Percentiles rank a stretch among this genome's conserved stretches.
phyloP scores from a whole-genome alignment of 2,888 invertebrate species.

The Eupithecia vulgata region DNA sequence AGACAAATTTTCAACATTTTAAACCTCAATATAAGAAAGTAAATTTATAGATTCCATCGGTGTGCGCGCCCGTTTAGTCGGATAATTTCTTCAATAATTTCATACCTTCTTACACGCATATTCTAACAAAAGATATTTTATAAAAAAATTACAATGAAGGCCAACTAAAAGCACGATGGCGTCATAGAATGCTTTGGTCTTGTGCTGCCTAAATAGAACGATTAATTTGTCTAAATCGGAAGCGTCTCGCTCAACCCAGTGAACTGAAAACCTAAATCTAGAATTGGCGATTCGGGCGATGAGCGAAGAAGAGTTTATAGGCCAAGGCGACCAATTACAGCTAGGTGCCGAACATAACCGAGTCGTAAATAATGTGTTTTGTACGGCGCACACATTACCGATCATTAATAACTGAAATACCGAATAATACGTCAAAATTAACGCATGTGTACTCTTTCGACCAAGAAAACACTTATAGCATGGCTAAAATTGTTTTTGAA shows the following conservation, averaged over 20 bases:
- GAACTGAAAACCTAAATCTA: conserved; percentile 83
- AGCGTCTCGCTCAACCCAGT: conserved; percentile 72
- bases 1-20: too few species aligned
- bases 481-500: background rate
- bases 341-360: conserved; percentile 56
- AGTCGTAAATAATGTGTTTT: conserved; percentile 55
- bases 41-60: background rate
- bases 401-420: background rate
- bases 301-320: conserved; percentile 73
- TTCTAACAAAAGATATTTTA: background rate
- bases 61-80: background rate
- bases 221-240: conserved; percentile 56
- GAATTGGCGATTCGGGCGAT: conserved; percentile 77
- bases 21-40: background rate
- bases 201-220: conserved; percentile 17
- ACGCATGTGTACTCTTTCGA: background rate
- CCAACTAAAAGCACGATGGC: background rate
- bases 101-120: background rate
- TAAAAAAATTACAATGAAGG: background rate
- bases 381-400: conserved; percentile 17
- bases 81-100: background rate
- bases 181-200: background rate
- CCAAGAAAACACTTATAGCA: background rate
- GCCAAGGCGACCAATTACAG: conserved; percentile 78
- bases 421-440: background rate